A percentile compares a stretch with the other conserved stretches of the same genome.
phyloP scores from a whole-genome alignment of 1,140 invertebrate genomes.

The Eurosta solidaginis region DNA sequence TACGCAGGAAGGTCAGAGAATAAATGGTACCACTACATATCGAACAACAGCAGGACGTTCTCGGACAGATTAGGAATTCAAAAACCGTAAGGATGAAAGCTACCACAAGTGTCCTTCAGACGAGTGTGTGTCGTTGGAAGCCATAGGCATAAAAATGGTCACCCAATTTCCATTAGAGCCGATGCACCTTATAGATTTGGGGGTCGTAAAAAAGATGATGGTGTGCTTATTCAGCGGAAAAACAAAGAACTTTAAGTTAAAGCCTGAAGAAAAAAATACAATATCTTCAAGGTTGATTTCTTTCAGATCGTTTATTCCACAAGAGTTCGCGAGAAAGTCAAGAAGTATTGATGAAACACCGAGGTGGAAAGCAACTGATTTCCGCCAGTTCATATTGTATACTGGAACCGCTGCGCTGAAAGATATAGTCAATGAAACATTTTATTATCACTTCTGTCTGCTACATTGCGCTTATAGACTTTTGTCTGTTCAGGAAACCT shows the following conservation, averaged over 20 bases:
- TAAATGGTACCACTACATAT: constrained; percentile 26
- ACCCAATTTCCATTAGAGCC: too few relatives aligned
- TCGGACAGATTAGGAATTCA: neutral
- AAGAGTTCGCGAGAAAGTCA: constrained; percentile 59
- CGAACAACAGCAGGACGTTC: neutral
- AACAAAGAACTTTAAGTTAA: neutral
- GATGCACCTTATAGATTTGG: too few relatives aligned
- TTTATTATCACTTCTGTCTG: constrained; percentile 58
- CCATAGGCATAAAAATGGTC: constrained; percentile 12
- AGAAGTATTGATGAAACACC: constrained; percentile 53
- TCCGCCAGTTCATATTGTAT: constrained; percentile 61
- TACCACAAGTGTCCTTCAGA: neutral
- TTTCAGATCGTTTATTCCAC: constrained; percentile 39
- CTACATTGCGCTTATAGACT: constrained; percentile 44
- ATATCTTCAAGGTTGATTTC: neutral
- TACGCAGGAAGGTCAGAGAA: neutral
- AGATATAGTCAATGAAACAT: constrained; percentile 43
- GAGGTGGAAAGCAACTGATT: constrained; percentile 62
- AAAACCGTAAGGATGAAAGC: neutral
- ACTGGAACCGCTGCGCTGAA: constrained; percentile 57
- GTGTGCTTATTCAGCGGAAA: neutral
- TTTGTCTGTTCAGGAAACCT: neutral
- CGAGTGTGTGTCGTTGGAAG: neutral
- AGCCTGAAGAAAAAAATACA: neutral
- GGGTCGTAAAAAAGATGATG: constrained; percentile 24